Conservation (phyloP, 2,888 invertebrate species). For the Mythimna vitellina region DNA sequence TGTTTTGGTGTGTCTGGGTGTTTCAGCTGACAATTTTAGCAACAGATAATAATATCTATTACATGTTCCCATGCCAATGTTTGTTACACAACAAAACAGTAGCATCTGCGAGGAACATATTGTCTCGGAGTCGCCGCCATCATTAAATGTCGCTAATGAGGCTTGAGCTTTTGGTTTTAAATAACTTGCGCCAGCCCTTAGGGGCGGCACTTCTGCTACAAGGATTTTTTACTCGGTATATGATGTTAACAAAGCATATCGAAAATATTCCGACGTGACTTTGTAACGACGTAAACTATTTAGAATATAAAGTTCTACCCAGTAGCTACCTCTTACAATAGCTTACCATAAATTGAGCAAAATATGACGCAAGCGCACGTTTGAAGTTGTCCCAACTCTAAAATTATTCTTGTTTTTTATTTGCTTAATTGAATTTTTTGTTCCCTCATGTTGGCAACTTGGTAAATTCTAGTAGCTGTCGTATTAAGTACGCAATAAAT, state of each 20-base stretch:
- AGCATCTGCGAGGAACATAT: slow-evolving; percentile 78
- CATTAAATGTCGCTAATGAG: slow-evolving; percentile 90
- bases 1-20: slow-evolving; percentile 29
- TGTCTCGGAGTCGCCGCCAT: slow-evolving; percentile 84
- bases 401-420: slow-evolving; percentile 68
- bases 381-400: slow-evolving; percentile 69
- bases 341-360: slow-evolving; percentile 60
- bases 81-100: slow-evolving; percentile 72
- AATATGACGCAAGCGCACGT: slow-evolving; percentile 64
- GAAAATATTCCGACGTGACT: slow-evolving; percentile 79
- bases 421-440: slow-evolving; percentile 75
- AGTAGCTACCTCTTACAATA: slow-evolving; percentile 44
- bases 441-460: slow-evolving; percentile 68
- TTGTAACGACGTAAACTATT: slow-evolving; percentile 75
- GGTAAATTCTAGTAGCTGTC: slow-evolving; percentile 86
- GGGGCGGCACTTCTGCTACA: slow-evolving; percentile 82
- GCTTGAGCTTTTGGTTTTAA: slow-evolving; percentile 89
- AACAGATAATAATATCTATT: slow-evolving; percentile 50
- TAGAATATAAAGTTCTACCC: slow-evolving; percentile 41
- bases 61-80: slow-evolving; percentile 67
- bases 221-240: slow-evolving; percentile 85
- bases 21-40: slow-evolving; percentile 44
- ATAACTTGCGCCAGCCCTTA: slow-evolving; percentile 82
- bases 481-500: slow-evolving; percentile 84
- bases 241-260: slow-evolving; percentile 84